Conservation (phyloP, 2,797 vertebrate species). For the Platalea minor region DNA sequence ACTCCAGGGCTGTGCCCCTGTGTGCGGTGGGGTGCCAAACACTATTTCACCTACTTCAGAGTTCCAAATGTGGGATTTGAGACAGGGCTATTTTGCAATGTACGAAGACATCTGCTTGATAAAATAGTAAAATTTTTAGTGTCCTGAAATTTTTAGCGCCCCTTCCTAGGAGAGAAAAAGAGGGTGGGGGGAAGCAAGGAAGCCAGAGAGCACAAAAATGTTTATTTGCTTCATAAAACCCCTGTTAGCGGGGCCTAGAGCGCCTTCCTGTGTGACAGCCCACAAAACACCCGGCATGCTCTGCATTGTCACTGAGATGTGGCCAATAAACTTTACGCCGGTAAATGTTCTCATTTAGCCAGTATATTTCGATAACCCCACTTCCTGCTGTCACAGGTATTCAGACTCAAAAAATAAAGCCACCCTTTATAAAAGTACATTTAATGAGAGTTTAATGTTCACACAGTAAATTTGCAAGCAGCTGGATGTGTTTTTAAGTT, state of each 20-base stretch:
- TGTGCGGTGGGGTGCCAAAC: accelerated
- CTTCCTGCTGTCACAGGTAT: conserved; percentile 40
- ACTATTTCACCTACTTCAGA: not conserved
- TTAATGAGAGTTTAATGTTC: conserved; percentile 33
- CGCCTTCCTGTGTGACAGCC: not conserved
- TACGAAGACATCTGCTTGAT: not conserved
- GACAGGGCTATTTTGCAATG: accelerated
- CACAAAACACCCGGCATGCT: not conserved
- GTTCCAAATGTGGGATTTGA: not conserved
- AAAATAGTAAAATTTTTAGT: not conserved
- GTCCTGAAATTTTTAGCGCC: not conserved
- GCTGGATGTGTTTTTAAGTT: conserved; percentile 47
- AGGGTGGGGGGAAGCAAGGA: not conserved
- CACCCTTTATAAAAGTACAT: conserved; percentile 25
- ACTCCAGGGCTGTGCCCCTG: not conserved
- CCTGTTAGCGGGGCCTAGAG: not conserved
- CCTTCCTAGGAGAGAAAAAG: not conserved
- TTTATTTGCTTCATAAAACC: conserved; percentile 23
- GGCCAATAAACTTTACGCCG: not conserved
- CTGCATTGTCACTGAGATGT: not conserved
- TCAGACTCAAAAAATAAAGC: conserved; percentile 33
- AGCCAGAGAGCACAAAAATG: not conserved
- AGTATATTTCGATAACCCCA: conserved; percentile 12
- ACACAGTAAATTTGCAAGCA: conserved; percentile 51
- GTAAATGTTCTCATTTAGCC: conserved; percentile 25